Evolutionary conservation across 2,888 invertebrate genomes (phyloP).

Genomic region (Drosophila meridiana): DNA sequence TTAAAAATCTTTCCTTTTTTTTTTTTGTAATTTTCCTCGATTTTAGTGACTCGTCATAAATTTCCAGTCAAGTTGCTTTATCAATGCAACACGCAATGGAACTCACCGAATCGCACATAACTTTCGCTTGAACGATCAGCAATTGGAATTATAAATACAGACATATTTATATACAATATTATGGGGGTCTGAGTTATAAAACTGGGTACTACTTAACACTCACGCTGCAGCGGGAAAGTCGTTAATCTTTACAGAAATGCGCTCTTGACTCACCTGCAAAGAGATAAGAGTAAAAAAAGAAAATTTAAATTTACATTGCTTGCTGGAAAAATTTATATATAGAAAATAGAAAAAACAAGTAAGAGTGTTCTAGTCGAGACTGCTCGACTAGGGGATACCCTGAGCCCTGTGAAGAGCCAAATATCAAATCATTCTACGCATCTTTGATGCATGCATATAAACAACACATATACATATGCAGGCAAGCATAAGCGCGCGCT

Average conservation of each 20-base stretch:
- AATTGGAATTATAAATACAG: constrained; percentile 20
- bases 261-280: constrained; percentile 68
- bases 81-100: constrained; percentile 44
- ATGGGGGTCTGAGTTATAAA: constrained; percentile 21
- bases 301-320: constrained; percentile 35
- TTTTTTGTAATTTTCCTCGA: constrained; percentile 53
- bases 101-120: constrained; percentile 35
- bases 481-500: too few relatives aligned
- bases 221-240: constrained; percentile 24
- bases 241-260: constrained; percentile 29
- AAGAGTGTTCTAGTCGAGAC: too few relatives aligned
- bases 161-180: neutral
- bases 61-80: constrained; percentile 64
- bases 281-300: constrained; percentile 42
- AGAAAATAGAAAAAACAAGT: neutral
- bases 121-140: constrained; percentile 47
- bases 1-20: constrained; percentile 47
- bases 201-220: constrained; percentile 27
- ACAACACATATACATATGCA: too few relatives aligned
- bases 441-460: too few relatives aligned
- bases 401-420: too few relatives aligned
- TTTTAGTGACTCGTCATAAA: constrained; percentile 66
- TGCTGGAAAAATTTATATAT: constrained; percentile 3
- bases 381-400: too few relatives aligned
- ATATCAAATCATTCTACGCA: too few relatives aligned